phyloP scores from a whole-genome alignment of 2,888 invertebrate species.

The Andrena fulva region DNA sequence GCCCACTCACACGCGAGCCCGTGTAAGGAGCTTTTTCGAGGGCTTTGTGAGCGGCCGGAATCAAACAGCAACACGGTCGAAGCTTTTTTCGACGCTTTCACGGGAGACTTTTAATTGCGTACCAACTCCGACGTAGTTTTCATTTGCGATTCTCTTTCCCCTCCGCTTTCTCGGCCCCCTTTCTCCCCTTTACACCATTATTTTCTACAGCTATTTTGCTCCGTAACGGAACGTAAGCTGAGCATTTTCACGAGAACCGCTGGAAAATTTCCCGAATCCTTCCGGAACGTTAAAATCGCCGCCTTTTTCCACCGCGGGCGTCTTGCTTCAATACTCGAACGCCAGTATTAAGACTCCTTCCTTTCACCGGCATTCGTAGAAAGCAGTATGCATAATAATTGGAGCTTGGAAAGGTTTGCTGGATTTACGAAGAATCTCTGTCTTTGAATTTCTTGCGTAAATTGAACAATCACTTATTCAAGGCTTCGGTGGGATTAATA shows the following conservation, averaged over 20 bases:
- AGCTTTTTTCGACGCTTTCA: slow-evolving; percentile 48
- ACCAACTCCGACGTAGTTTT: slow-evolving; percentile 35
- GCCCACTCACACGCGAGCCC: slow-evolving; percentile 3
- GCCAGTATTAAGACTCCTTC: neutral
- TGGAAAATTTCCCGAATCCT: neutral
- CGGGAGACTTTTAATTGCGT: slow-evolving; percentile 62
- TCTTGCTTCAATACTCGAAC: slow-evolving; percentile 2
- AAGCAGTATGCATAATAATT: too few relatives aligned
- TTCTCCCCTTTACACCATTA: neutral
- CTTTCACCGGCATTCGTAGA: neutral
- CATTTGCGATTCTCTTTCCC: slow-evolving; percentile 12
- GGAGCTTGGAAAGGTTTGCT: too few relatives aligned
- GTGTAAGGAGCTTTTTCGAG: slow-evolving; percentile 61
- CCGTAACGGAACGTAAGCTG: slow-evolving; percentile 9
- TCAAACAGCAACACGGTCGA: slow-evolving; percentile 58
- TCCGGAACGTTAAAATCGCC: neutral
- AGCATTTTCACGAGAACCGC: neutral
- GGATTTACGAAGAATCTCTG: too few relatives aligned
- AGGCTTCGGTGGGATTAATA: too few relatives aligned
- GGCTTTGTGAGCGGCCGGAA: slow-evolving; percentile 46
- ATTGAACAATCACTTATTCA: too few relatives aligned
- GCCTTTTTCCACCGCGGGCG: neutral
- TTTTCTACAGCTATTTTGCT: neutral
- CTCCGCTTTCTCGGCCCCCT: neutral
- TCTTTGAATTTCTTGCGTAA: too few relatives aligned